Evolutionary conservation across 2,113 vertebrate species (phyloP).

Genomic region (Poeciliopsis retropinna): DNA sequence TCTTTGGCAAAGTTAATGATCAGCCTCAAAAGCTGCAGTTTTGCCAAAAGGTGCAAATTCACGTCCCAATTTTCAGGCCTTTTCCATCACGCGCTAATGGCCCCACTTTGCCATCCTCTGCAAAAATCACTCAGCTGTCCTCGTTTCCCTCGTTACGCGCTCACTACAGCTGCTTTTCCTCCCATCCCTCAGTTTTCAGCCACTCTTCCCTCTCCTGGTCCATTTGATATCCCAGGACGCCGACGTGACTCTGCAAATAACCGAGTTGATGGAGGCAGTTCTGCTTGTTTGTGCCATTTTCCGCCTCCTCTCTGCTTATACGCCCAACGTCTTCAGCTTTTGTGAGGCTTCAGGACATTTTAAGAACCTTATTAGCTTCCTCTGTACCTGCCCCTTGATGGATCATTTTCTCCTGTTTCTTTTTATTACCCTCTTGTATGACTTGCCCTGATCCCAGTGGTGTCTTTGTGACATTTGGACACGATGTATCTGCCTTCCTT

Average conservation of each 20-base stretch:
- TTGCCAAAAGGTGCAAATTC: conserved; percentile 10
- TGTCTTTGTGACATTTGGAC: conserved; percentile 39
- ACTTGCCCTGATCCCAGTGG: not conserved
- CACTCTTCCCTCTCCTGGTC: not conserved
- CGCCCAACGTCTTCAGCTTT: conserved; percentile 8
- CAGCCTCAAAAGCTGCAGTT: conserved; percentile 18
- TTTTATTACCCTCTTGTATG: conserved; percentile 3
- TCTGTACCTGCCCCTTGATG: not conserved
- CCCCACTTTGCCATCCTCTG: conserved; percentile 6
- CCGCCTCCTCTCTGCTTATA: conserved; percentile 10
- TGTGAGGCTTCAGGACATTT: conserved; percentile 31
- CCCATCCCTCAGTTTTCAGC: conserved; percentile 13
- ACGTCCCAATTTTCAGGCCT: conserved; percentile 25
- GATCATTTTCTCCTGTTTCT: not conserved
- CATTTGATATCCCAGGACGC: conserved; percentile 13
- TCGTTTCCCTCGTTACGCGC: conserved; percentile 24
- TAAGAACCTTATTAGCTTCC: conserved; percentile 5
- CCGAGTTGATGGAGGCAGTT: conserved; percentile 21
- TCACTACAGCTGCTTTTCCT: conserved; percentile 5
- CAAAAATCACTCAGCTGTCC: conserved; percentile 10
- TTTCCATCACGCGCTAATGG: not conserved
- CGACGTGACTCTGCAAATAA: conserved; percentile 2
- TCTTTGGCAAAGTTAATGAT: conserved; percentile 30
- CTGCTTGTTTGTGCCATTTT: conserved; percentile 11
- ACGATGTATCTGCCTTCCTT: conserved; percentile 19